phyloP scores from a whole-genome alignment of 2,797 vertebrate species.

The Helarctos malayanus region DNA sequence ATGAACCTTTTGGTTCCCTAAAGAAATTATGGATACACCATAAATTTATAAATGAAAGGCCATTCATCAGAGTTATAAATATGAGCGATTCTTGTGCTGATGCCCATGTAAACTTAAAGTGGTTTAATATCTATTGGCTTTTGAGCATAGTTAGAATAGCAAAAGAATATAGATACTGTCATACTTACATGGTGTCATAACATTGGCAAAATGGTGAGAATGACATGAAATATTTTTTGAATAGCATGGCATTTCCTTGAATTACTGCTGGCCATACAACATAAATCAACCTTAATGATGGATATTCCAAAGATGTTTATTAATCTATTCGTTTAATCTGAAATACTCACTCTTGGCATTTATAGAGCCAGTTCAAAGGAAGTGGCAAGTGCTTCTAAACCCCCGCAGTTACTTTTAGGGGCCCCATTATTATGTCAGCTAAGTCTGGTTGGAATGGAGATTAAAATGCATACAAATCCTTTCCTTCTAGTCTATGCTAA shows the following conservation, averaged over 20 bases:
- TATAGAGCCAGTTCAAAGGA: slow-evolving; percentile 72
- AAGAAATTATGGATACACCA: slow-evolving; percentile 76
- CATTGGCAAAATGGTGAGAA: slow-evolving; percentile 58
- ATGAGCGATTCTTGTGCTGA: slow-evolving; percentile 45
- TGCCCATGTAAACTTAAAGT: slow-evolving; percentile 52
- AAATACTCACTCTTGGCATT: slow-evolving; percentile 74
- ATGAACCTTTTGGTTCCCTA: slow-evolving; percentile 77
- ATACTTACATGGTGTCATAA: slow-evolving; percentile 50
- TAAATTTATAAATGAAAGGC: slow-evolving; percentile 79
- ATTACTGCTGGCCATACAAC: slow-evolving; percentile 72
- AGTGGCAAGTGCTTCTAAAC: slow-evolving; percentile 57
- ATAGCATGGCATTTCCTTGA: slow-evolving; percentile 78
- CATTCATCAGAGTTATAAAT: slow-evolving; percentile 82
- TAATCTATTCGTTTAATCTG: slow-evolving; percentile 82
- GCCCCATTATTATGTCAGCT: slow-evolving; percentile 59
- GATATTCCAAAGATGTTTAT: slow-evolving; percentile 78
- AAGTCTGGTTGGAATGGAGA: slow-evolving; percentile 46
- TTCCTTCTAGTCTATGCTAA: slow-evolving; percentile 36
- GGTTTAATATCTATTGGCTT: slow-evolving; percentile 74
- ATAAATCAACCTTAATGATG: slow-evolving; percentile 79
- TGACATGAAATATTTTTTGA: slow-evolving; percentile 78
- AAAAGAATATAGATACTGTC: slow-evolving; percentile 66
- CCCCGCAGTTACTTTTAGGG: slow-evolving; percentile 60
- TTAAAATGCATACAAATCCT: slow-evolving; percentile 23
- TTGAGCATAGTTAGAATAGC: slow-evolving; percentile 42